Evolutionary conservation across 2,888 invertebrate species (phyloP).

Genomic region (Eupithecia insigniata): DNA sequence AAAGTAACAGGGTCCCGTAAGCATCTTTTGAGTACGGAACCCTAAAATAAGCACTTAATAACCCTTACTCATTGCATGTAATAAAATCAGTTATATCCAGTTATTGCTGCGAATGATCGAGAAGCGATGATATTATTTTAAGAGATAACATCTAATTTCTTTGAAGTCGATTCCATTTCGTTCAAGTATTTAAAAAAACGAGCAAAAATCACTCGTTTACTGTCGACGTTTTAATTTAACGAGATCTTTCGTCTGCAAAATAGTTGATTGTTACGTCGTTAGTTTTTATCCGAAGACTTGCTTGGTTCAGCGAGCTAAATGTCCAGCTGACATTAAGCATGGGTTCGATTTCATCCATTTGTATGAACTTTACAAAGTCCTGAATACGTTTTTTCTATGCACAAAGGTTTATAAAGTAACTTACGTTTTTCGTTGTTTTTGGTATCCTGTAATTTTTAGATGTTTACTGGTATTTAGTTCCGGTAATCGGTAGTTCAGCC

Average conservation of each 20-base stretch:
- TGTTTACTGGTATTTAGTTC: no score
- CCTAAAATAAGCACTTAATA: background rate
- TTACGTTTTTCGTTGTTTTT: no score
- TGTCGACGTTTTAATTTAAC: slow-evolving; percentile 40
- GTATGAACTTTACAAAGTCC: background rate
- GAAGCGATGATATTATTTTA: slow-evolving; percentile 48
- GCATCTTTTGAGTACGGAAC: background rate
- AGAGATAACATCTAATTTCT: slow-evolving; percentile 57
- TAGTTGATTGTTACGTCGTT: background rate
- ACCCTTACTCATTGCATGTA: background rate
- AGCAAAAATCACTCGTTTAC: slow-evolving; percentile 53
- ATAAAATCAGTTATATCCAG: background rate
- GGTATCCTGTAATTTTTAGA: no score
- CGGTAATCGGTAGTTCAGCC: no score
- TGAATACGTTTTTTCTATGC: no score
- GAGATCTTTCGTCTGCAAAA: background rate
- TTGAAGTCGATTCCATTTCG: slow-evolving; percentile 46
- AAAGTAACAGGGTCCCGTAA: background rate
- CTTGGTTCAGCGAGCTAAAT: background rate
- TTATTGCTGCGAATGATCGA: slow-evolving; percentile 16
- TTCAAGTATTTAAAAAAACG: slow-evolving; percentile 4
- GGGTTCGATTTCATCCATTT: background rate
- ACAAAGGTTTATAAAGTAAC: no score
- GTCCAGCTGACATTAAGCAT: background rate
- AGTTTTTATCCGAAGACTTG: background rate